Percentiles rank a stretch among this genome's conserved stretches.
Conservation (phyloP, 30 jellyfish, hydroid and myxozoan species). For the Aurelia aurita complex sp. Pacific region DNA sequence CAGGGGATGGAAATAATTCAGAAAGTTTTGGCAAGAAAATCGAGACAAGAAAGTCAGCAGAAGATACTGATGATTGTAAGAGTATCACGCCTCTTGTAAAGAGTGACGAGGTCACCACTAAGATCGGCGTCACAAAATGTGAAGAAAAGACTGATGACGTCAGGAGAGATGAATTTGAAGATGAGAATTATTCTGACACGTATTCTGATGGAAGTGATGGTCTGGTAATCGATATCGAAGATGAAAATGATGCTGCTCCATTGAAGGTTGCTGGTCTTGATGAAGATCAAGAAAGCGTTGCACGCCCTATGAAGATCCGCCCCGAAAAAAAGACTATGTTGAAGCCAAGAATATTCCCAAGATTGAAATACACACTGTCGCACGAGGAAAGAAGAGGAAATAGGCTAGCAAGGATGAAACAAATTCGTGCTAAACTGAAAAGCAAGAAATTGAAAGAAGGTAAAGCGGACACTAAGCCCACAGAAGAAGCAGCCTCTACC, state of each 20-base stretch:
- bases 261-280: neutral
- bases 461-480: neutral
- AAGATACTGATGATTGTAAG: neutral
- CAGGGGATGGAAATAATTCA: neutral
- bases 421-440: constrained; percentile 16
- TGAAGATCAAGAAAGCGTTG: neutral
- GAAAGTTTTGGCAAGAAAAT: neutral
- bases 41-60: neutral
- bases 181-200: constrained; percentile 18
- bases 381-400: constrained; percentile 59
- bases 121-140: neutral
- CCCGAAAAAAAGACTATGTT: constrained; percentile 5
- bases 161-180: constrained; percentile 23
- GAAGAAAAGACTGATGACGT: constrained; percentile 3
- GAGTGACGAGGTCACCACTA: neutral
- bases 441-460: neutral
- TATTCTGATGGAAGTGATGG: constrained; percentile 56
- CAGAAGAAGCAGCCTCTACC: constrained; percentile 5
- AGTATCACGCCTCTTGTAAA: neutral
- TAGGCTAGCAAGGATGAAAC: constrained; percentile 31
- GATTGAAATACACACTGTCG: constrained; percentile 58
- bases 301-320: neutral
- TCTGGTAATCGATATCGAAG: constrained; percentile 43
- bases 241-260: neutral
- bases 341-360: constrained; percentile 38